Conservation (phyloP, 2,113 vertebrate species). For the Seriola aureovittata region DNA sequence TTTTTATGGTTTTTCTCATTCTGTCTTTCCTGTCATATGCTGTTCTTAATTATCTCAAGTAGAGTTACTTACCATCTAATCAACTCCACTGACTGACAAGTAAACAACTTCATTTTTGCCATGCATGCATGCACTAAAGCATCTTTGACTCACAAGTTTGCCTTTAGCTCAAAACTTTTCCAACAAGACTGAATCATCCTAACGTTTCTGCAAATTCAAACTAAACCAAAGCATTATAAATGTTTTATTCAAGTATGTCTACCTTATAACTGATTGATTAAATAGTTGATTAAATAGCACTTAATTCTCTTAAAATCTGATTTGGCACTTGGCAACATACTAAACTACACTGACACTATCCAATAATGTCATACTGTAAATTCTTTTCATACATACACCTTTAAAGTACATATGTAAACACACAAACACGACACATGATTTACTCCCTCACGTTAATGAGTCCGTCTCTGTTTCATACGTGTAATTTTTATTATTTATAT, state of each 20-base stretch:
- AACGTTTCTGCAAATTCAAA: constrained; percentile 25
- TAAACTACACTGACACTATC: not conserved
- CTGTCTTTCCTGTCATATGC: not conserved
- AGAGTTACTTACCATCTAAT: constrained; percentile 21
- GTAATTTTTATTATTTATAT: constrained; percentile 81
- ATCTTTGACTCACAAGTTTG: constrained; percentile 21
- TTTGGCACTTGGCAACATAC: not conserved
- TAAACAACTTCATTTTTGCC: constrained; percentile 31
- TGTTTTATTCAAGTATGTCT: not conserved
- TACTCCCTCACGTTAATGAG: constrained; percentile 40
- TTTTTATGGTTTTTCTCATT: not conserved
- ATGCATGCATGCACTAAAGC: not conserved
- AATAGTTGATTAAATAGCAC: not conserved
- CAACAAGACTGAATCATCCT: constrained; percentile 23
- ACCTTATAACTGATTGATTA: not conserved
- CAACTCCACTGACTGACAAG: constrained; percentile 27
- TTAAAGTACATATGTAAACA: not conserved
- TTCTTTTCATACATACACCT: not conserved
- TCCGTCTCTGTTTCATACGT: constrained; percentile 66
- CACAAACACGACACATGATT: constrained; percentile 28
- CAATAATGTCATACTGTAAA: not conserved
- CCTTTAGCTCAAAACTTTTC: constrained; percentile 39
- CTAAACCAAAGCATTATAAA: not conserved
- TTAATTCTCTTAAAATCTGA: not conserved
- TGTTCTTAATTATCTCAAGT: constrained; percentile 30